Percentiles rank a stretch among this genome's conserved stretches.
Evolutionary conservation across 2,888 invertebrate genomes (phyloP).

Genomic region (Acleris sparsana): DNA sequence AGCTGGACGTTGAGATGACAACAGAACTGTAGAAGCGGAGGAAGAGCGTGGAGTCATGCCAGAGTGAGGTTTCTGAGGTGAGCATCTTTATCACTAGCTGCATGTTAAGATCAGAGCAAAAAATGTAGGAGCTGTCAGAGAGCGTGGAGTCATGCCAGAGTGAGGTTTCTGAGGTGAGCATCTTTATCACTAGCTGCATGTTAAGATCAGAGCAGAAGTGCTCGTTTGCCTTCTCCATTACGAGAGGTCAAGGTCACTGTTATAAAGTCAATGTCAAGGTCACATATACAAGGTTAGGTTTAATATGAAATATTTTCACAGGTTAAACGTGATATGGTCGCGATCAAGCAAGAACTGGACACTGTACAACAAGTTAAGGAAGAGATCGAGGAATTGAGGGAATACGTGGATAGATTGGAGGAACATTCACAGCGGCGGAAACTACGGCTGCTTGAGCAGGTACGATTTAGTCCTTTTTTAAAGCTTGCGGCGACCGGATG

Average conservation of each 20-base stretch:
- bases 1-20: conserved; percentile 96
- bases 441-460: conserved; percentile 96
- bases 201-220: no score
- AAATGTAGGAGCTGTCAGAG: conserved; percentile 93
- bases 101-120: conserved; percentile 90
- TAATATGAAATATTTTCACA: conserved; percentile 49
- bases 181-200: no score
- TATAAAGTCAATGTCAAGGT: neutral
- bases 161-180: conserved; percentile 91
- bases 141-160: conserved; percentile 97
- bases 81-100: conserved; percentile 38
- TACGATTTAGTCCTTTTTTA: conserved; percentile 60
- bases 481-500: neutral
- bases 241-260: no score
- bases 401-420: conserved; percentile 95
- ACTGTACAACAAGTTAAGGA: conserved; percentile 97
- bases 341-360: conserved; percentile 96
- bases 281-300: neutral
- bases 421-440: conserved; percentile 96
- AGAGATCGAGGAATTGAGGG: conserved; percentile 95
- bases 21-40: conserved; percentile 93
- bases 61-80: conserved; percentile 95
- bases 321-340: conserved; percentile 97
- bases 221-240: no score
- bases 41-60: conserved; percentile 96